These are phyloP conservation scores for Carcharodon carcharias DNA, from an alignment of 2,797 vertebrate species.

Conservation along the genomic window DNA sequence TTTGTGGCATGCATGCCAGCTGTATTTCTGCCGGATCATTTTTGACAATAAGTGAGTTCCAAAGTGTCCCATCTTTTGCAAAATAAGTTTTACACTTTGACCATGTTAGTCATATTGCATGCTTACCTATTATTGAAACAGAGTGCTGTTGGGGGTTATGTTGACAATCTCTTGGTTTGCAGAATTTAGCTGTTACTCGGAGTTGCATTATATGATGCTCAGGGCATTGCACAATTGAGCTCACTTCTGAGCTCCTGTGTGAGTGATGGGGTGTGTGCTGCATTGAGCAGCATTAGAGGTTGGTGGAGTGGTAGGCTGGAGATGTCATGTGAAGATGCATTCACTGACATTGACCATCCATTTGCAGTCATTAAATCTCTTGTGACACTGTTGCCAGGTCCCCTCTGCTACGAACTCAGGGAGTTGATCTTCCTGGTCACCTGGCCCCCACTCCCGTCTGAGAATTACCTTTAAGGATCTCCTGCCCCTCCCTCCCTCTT, in stretches of 20 bases:
- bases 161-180: neutral
- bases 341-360: too few species aligned
- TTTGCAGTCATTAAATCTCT: too few species aligned
- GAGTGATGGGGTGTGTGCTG: too few species aligned
- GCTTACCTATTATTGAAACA: neutral
- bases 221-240: neutral
- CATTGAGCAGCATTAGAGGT: too few species aligned
- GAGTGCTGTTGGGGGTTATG: neutral
- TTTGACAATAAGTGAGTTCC: neutral
- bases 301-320: too few species aligned
- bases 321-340: too few species aligned
- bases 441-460: too few species aligned
- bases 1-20: neutral
- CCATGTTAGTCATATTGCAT: neutral
- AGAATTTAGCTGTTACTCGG: neutral
- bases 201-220: neutral
- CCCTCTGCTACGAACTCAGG: too few species aligned
- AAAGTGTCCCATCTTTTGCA: neutral
- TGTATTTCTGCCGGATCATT: neutral
- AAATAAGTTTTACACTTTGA: neutral
- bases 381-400: too few species aligned
- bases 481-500: too few species aligned
- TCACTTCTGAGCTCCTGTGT: neutral
- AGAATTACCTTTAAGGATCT: too few species aligned
- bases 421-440: too few species aligned